Base-by-base conservation (phyloP, 2,113 vertebrate genomes). In the Pituophis catenifer region DNA sequence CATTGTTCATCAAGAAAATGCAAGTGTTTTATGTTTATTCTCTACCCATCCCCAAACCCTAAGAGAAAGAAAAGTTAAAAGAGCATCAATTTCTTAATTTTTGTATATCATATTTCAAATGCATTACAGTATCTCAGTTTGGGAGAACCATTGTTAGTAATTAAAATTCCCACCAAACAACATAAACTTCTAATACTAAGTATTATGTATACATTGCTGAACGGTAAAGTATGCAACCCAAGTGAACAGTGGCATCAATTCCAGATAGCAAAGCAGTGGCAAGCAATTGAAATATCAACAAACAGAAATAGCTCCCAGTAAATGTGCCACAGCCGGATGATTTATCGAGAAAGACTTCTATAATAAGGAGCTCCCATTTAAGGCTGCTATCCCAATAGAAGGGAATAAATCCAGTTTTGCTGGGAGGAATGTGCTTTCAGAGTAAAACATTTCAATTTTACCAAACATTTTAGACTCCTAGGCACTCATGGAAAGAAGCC, bases 1-100 rank as follows among this genome's bases (percentile, higher is more conserved):
- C 97, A 97, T 96, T 96, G 94, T 97, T 96, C 93, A 95, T 94
- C 96, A 96, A 96, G 97, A 95, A 97, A 95, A 96, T 93, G 96
- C 94, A 95, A 95, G 95, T 92, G 94, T 94, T 96, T 44, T 87
- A 50, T 54, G n/a, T 23, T 44, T 8, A 81, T 81, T 81, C 17
- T 81, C 33, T 44, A 81, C 26, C 33, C 19, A 54, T 88, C 29
- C 33, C 87, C 29, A 48, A 58, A 86, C 50, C 29, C 70, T 38
- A 81, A 94, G 88, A 26, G 85, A 91, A 70, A 3, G 0, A 58
- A 75, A 44, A 90, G 88, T 96, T 97, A 97, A 96, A 93, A 95
- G 96, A 96, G 93, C 95, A 96, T 93, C 89, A 96, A 70, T 95
- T 97, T 95, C 91, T 86, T 26, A n/a, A 65, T 92, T 92, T 92